A percentile compares a stretch with the other conserved stretches of the same genome.
phyloP scores from a whole-genome alignment of 2,888 invertebrate species.

The Dastarcus helophoroides region DNA sequence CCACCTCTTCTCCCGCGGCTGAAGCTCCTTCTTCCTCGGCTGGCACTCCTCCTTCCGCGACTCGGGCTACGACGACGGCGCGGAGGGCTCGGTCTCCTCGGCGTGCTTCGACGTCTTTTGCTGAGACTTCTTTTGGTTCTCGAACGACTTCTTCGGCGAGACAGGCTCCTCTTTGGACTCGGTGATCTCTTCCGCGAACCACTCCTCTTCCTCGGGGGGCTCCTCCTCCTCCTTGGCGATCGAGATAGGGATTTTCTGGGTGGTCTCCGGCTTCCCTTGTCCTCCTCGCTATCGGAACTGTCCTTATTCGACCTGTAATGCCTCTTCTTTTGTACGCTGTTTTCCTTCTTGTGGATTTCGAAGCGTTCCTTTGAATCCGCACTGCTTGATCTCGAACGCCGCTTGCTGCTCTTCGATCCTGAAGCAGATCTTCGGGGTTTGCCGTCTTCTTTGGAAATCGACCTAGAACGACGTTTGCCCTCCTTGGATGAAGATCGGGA shows the following conservation, averaged over 20 bases:
- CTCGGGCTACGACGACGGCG: slow-evolving; percentile 29
- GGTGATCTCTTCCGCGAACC: slow-evolving; percentile 23
- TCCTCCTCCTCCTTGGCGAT: slow-evolving; percentile 26
- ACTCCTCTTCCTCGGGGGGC: slow-evolving; percentile 39
- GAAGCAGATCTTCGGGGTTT: no score
- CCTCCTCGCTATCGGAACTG: slow-evolving; percentile 37
- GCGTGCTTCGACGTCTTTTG: slow-evolving; percentile 28
- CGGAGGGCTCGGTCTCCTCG: slow-evolving; percentile 28
- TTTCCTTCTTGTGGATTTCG: slow-evolving; percentile 63
- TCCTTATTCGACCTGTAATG: slow-evolving; percentile 81
- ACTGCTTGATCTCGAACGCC: slow-evolving; percentile 20
- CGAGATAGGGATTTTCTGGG: slow-evolving; percentile 28
- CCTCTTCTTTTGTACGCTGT: slow-evolving; percentile 76
- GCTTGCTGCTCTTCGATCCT: no score
- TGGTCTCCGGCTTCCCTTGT: slow-evolving; percentile 30
- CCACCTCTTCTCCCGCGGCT: slow-evolving; percentile 27
- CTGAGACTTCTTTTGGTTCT: slow-evolving; percentile 30
- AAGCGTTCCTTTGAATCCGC: slow-evolving; percentile 42
- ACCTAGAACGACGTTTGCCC: slow-evolving; percentile 9
- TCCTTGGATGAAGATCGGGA: slow-evolving; percentile 23
- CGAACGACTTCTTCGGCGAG: slow-evolving; percentile 33
- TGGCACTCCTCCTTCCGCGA: slow-evolving; percentile 24
- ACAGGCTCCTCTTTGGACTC: slow-evolving; percentile 33
- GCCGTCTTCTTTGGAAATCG: slow-evolving; percentile 4
- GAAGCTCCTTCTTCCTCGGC: slow-evolving; percentile 34